Evolutionary conservation across 2,113 vertebrate species (phyloP).

Genomic region (Chloroceryle aenea): DNA sequence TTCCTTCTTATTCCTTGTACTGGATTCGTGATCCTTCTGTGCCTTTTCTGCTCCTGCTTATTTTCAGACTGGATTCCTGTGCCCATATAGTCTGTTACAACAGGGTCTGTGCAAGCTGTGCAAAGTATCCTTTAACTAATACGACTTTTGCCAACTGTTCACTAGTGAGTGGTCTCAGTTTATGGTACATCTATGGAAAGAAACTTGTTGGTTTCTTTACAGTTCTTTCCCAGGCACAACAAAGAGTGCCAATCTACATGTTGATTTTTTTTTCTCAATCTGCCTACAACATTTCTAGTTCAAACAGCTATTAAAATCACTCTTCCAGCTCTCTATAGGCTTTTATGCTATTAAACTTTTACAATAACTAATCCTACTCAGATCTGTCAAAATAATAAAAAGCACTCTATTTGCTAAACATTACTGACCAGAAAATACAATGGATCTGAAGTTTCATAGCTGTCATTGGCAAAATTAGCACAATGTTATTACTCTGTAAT

Average conservation of each 20-base stretch:
- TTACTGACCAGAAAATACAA: background rate
- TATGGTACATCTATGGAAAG: background rate
- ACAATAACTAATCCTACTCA: background rate
- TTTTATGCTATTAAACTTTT: background rate
- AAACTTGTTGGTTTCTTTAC: background rate
- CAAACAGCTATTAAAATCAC: background rate
- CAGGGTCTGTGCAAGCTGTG: background rate
- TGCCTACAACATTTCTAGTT: background rate
- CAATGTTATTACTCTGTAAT: background rate
- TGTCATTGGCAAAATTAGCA: background rate
- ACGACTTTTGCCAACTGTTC: background rate
- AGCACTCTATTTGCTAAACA: background rate
- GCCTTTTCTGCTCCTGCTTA: background rate
- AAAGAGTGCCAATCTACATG: background rate
- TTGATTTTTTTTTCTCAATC: background rate
- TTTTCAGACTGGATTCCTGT: accelerated
- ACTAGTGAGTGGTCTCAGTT: background rate
- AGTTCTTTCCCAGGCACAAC: background rate
- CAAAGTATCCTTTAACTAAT: background rate
- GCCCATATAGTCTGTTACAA: background rate
- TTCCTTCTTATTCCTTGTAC: background rate
- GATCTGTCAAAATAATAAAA: background rate
- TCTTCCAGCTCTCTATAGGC: background rate
- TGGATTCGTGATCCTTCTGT: background rate
- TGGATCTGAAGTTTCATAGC: background rate